phyloP scores from a whole-genome alignment of 2,888 invertebrate species.

The Scaeva pyrastri region DNA sequence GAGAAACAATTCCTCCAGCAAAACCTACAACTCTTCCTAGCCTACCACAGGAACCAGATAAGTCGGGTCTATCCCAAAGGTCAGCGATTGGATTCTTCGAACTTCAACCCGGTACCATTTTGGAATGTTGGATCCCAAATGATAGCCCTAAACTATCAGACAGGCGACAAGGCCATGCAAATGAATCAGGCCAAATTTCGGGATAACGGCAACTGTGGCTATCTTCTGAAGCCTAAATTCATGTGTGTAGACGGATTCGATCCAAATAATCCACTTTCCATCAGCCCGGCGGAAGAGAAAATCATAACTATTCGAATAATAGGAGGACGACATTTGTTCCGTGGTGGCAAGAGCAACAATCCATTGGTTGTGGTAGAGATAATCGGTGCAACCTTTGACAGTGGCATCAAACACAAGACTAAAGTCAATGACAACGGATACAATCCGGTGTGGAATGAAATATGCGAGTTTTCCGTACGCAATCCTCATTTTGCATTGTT shows the following conservation, averaged over 20 bases:
- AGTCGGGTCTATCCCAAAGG: slow-evolving; percentile 98
- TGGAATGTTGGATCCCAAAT: slow-evolving; percentile 99
- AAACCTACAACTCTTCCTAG: slow-evolving; percentile 89
- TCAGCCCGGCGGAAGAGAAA: slow-evolving; percentile 86
- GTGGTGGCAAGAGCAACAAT: slow-evolving; percentile 91
- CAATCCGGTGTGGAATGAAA: slow-evolving; percentile 96
- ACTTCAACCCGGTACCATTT: slow-evolving; percentile 96
- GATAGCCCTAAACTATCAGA: slow-evolving; percentile 99
- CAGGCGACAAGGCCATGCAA: slow-evolving; percentile 97
- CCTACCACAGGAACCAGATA: slow-evolving; percentile 93
- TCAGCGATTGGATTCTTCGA: slow-evolving; percentile 97
- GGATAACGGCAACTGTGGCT: slow-evolving; percentile 97
- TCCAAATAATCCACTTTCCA: slow-evolving; percentile 88
- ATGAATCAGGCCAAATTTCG: slow-evolving; percentile 96
- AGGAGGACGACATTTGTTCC: slow-evolving; percentile 94
- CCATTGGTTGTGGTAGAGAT: slow-evolving; percentile 97
- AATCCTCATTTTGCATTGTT: slow-evolving; percentile 94
- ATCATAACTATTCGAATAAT: slow-evolving; percentile 91
- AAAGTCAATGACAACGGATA: slow-evolving; percentile 97
- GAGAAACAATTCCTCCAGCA: slow-evolving; percentile 94
- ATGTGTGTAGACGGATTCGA: slow-evolving; percentile 93
- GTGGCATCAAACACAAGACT: slow-evolving; percentile 92
- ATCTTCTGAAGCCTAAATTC: slow-evolving; percentile 94
- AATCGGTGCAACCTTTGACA: slow-evolving; percentile 94
- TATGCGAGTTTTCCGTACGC: slow-evolving; percentile 91